Conservation (phyloP, 2,888 invertebrate genomes). For the Mythimna impura region DNA sequence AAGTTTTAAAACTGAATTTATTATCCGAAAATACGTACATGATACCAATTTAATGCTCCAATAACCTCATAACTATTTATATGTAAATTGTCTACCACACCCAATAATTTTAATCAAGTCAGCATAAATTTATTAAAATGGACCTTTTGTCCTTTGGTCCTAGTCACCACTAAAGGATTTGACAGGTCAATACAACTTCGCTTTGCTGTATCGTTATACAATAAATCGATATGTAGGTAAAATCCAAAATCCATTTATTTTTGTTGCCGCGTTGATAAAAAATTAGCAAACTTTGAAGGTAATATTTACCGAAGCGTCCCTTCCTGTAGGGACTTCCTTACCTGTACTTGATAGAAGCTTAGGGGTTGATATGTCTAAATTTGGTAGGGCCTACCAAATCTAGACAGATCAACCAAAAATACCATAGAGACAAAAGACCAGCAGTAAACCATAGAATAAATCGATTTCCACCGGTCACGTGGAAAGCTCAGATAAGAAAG, state of each 20-base stretch:
- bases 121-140: conserved; percentile 20
- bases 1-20: conserved; percentile 19
- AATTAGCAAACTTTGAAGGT: neutral
- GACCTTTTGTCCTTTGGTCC: conserved; percentile 7
- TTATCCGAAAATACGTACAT: conserved; percentile 25
- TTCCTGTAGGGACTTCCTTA: no score
- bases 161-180: neutral
- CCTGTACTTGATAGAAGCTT: no score
- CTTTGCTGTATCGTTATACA: neutral
- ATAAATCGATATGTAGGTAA: neutral
- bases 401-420: neutral
- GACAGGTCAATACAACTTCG: neutral
- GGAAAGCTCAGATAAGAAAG: conserved; percentile 70
- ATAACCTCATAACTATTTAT: conserved; percentile 42
- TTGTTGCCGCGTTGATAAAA: neutral
- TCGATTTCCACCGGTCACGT: conserved; percentile 67
- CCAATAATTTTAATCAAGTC: conserved; percentile 38
- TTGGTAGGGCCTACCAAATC: neutral
- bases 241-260: neutral
- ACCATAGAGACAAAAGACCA: neutral
- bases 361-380: no score
- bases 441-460: conserved; percentile 44
- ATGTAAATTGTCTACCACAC: conserved; percentile 48
- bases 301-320: neutral
- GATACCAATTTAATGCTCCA: conserved; percentile 47